A percentile compares a stretch with the other conserved stretches of the same genome.
phyloP scores from a whole-genome alignment of 2,113 vertebrate species.

The Eurystomus gularis region DNA sequence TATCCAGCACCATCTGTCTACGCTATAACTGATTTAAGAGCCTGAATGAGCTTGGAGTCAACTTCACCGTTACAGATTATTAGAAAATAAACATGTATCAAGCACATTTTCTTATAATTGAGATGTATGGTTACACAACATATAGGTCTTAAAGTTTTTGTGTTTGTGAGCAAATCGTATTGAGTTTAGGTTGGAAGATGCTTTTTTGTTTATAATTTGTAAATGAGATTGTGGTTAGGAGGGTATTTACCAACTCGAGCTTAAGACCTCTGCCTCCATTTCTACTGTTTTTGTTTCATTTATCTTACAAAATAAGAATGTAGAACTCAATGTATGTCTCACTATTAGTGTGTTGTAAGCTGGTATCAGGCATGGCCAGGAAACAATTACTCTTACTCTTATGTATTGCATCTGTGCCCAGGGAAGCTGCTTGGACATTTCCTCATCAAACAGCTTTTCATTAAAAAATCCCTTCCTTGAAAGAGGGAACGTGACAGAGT shows the following conservation, averaged over 20 bases:
- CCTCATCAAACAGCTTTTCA: neutral
- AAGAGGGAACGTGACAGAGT: neutral
- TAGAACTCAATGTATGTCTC: neutral
- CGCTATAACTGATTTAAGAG: neutral
- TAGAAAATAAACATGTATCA: too few species aligned
- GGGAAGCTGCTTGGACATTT: neutral
- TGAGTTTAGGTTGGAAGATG: neutral
- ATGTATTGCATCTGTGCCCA: neutral
- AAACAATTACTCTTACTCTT: neutral
- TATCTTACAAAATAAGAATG: neutral
- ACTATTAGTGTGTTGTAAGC: neutral
- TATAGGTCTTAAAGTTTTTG: neutral
- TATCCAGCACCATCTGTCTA: conserved; percentile 7
- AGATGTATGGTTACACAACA: neutral
- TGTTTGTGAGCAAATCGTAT: neutral
- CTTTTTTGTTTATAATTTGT: neutral
- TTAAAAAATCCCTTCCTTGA: neutral
- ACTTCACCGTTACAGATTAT: neutral
- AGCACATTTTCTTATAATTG: neutral
- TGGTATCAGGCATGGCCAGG: neutral
- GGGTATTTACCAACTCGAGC: neutral
- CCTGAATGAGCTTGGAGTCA: neutral
- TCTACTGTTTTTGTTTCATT: neutral
- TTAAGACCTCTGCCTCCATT: neutral
- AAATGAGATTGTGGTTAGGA: neutral